Evolutionary conservation across 2,113 vertebrate genomes (phyloP).

Genomic region (Mus pahari): DNA sequence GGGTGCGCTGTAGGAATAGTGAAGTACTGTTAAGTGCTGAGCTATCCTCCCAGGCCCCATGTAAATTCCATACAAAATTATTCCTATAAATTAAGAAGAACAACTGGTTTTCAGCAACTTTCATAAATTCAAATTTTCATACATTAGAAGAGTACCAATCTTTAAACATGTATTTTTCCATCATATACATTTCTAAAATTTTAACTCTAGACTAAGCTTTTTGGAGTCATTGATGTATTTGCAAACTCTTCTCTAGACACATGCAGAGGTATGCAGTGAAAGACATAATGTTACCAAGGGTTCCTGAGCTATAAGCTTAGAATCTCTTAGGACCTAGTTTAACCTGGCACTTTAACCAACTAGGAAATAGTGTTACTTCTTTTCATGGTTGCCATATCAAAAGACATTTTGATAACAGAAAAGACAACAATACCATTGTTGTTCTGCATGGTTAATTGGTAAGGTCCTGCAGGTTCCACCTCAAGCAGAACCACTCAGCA

Average conservation of each 20-base stretch:
- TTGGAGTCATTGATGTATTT: neutral
- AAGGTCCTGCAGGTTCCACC: neutral
- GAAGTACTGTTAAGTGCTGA: neutral
- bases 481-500: neutral
- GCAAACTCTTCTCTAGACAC: neutral
- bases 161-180: constrained; percentile 50
- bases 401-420: neutral
- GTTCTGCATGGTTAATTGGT: neutral
- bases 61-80: neutral
- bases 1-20: neutral
- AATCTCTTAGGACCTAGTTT: constrained; percentile 46
- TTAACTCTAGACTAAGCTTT: constrained; percentile 38
- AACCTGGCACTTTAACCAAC: neutral
- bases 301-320: neutral
- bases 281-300: neutral
- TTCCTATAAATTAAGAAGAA: neutral
- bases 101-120: neutral
- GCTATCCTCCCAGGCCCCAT: neutral
- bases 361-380: neutral
- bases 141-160: neutral
- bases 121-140: constrained; percentile 30
- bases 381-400: neutral
- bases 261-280: neutral
- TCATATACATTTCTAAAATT: neutral
- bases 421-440: neutral